Evolutionary conservation across 2,797 vertebrate genomes (phyloP), one percentile per base, ranked within the genome.

Genomic region (Novumbra hubbsi): DNA sequence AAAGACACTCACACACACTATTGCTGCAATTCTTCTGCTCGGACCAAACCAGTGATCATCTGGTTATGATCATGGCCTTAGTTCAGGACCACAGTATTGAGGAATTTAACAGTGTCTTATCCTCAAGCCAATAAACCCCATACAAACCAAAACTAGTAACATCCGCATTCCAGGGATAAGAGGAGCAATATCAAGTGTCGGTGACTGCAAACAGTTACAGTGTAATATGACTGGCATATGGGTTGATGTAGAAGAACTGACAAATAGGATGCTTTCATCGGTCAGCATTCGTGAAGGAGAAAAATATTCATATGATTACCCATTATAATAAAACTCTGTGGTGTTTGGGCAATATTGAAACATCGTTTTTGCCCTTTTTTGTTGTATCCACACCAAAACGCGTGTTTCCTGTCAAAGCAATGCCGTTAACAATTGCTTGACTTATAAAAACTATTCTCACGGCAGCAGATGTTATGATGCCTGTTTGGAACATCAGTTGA

Each of bases 71-170:
- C 50, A 55, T 19, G 50, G 50, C n/a, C n/a, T 55, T 5, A 55
- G 19, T 55, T 55, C n/a, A 55, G 19, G 50, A 55, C 19, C 50
- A 55, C 50, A 55, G 19, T 17, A 55, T 55, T 55, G 19, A 17
- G n/a, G 19, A 55, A 55, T 55, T 55, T 55, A 55, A 55, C 50
- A 55, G 50, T 55, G 6, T 55, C 50, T 55, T n/a, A 55, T 17
- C 50, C 50, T 9, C 50, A 55, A 55, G 7, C 50, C 50, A 55
- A 55, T 55, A 55, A 55, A 55, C 50, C 50, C 16, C 50, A 55
- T 55, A 55, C 50, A 55, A 55, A 55, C 19, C n/a, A n/a, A 55
- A 55, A 19, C 50, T 55, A 55, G 50, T 55, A 55, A 55, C 50
- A 2, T 55, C 50, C 50, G n/a, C 50, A 55, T 55, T 19, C 50